phyloP scores from a whole-genome alignment of 2,888 invertebrate species.

The Stenoptilia bipunctidactyla region DNA sequence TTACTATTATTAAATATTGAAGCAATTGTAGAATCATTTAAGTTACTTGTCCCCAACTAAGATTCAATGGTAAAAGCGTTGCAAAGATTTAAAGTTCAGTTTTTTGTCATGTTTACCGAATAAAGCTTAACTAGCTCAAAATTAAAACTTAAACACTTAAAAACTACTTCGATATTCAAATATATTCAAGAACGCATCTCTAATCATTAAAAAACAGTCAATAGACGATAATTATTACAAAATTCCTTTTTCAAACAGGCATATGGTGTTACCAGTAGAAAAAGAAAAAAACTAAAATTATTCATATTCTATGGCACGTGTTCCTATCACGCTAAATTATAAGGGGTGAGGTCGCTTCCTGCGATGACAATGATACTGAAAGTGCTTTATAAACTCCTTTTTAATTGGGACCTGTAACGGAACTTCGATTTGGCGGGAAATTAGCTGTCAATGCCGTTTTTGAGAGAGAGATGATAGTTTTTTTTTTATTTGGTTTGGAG shows the following conservation, averaged over 20 bases:
- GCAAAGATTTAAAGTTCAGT: too few species aligned
- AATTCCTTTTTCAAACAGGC: background rate
- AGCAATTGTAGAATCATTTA: too few species aligned
- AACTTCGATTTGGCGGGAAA: conserved; percentile 27
- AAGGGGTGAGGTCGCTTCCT: conserved; percentile 56
- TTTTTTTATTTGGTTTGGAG: too few species aligned
- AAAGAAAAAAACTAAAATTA: conserved; percentile 16
- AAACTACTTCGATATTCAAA: too few species aligned
- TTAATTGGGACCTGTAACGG: conserved; percentile 24
- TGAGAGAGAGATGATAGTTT: too few species aligned
- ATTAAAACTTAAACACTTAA: too few species aligned
- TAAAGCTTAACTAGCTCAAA: too few species aligned
- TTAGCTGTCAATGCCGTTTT: too few species aligned
- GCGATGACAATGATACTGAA: conserved; percentile 56
- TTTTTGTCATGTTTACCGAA: too few species aligned
- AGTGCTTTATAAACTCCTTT: conserved; percentile 19
- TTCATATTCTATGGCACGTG: conserved; percentile 39
- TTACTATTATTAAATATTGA: too few species aligned
- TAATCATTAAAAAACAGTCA: conserved; percentile 1
- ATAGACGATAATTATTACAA: background rate
- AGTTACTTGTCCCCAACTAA: too few species aligned
- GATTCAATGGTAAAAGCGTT: too few species aligned
- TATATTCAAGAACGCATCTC: conserved; percentile 2
- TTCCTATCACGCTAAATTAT: conserved; percentile 30
- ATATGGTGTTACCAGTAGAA: background rate